These are phyloP conservation scores for Apis cerana DNA, from an alignment of 1,140 invertebrate species.

Conservation along the genomic window DNA sequence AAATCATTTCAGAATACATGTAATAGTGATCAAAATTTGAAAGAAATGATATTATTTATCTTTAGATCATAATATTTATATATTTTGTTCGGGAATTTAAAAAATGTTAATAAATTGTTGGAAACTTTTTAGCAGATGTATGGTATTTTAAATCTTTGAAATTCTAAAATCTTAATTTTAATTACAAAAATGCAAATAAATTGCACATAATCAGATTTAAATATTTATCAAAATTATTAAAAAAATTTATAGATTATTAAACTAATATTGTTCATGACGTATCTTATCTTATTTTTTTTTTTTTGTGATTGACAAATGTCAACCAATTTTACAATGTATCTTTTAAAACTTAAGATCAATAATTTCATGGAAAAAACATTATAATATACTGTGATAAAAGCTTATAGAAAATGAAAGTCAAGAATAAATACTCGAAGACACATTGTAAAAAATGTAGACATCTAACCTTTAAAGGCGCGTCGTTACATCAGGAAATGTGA, in stretches of 20 bases:
- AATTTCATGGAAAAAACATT: neutral
- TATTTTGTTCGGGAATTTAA: neutral
- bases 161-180: slow-evolving; percentile 7
- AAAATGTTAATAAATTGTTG: slow-evolving; percentile 9
- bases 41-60: slow-evolving; percentile 16
- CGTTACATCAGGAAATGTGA: slow-evolving; percentile 21
- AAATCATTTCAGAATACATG: neutral
- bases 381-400: neutral
- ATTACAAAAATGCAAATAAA: slow-evolving; percentile 8
- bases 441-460: neutral
- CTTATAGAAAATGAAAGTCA: slow-evolving; percentile 31
- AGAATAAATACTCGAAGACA: slow-evolving; percentile 7
- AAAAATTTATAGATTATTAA: neutral
- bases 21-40: neutral
- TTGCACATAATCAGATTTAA: neutral
- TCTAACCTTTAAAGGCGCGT: slow-evolving; percentile 54
- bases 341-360: neutral
- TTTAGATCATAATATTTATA: slow-evolving; percentile 32
- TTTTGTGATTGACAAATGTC: slow-evolving; percentile 5
- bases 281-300: neutral
- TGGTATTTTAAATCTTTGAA: slow-evolving; percentile 1
- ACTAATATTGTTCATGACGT: neutral
- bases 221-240: neutral
- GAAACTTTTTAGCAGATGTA: neutral
- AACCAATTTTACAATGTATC: neutral